These are phyloP conservation scores for Micrastur ruficollis DNA, from an alignment of 2,797 vertebrate species.

Conservation along the genomic window DNA sequence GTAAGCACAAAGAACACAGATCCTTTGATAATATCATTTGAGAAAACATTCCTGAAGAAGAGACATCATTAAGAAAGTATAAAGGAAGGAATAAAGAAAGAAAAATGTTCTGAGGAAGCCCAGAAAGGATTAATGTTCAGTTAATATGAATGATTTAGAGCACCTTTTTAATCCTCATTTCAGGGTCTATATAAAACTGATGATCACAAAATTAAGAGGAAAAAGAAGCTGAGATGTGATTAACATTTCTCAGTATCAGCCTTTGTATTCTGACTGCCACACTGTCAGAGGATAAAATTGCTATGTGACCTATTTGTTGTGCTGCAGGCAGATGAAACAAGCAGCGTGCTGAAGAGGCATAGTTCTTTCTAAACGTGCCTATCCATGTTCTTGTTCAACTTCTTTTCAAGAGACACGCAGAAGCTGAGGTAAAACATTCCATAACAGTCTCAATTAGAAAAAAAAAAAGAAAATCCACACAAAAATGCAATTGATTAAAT, in stretches of 20 bases:
- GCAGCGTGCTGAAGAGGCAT: background rate
- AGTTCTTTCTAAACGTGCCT: background rate
- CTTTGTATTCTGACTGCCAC: background rate
- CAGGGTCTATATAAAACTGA: background rate
- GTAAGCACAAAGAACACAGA: background rate
- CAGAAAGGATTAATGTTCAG: background rate
- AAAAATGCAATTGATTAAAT: background rate
- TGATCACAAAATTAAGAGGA: background rate
- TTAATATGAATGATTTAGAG: background rate
- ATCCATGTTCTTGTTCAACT: background rate
- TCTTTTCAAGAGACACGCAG: background rate
- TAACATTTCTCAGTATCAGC: background rate
- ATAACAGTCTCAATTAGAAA: background rate
- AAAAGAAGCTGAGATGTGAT: background rate
- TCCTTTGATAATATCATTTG: background rate
- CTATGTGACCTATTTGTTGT: background rate
- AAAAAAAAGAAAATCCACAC: background rate
- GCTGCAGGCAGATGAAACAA: background rate
- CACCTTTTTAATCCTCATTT: background rate
- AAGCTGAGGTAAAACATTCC: background rate
- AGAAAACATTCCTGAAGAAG: background rate
- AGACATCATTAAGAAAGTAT: background rate
- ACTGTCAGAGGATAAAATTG: background rate
- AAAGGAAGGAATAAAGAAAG: background rate
- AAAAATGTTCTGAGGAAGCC: background rate